Evolutionary conservation across 2,113 vertebrate species (phyloP).

Genomic region (Anarrhichthys ocellatus): DNA sequence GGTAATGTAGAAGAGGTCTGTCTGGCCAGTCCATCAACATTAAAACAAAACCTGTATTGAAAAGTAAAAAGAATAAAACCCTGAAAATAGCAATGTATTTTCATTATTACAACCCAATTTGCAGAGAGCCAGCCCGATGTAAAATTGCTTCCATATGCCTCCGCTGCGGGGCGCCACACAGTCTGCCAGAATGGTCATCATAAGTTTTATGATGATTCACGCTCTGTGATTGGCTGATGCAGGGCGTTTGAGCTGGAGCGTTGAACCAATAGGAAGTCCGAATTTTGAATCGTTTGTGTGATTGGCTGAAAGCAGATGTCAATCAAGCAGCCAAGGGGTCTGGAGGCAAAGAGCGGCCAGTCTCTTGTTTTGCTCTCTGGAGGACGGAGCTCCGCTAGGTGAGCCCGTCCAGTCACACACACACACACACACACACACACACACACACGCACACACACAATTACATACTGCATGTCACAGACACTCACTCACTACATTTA

Average conservation of each 20-base stretch:
- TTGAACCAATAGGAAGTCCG: conserved; percentile 55
- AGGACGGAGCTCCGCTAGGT: conserved; percentile 72
- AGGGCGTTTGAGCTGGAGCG: background rate
- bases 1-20: conserved; percentile 33
- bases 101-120: conserved; percentile 68
- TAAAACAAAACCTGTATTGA: conserved; percentile 57
- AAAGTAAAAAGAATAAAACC: conserved; percentile 52
- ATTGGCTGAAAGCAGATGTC: conserved; percentile 76
- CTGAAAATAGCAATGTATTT: conserved; percentile 48
- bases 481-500: conserved; percentile 8
- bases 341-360: conserved; percentile 57
- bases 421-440: conserved; percentile 17
- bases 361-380: conserved; percentile 70
- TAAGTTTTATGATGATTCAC: background rate
- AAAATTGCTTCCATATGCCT: conserved; percentile 64
- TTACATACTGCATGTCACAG: background rate
- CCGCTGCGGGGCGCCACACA: conserved; percentile 80
- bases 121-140: conserved; percentile 24
- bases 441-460: conserved; percentile 19
- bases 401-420: background rate
- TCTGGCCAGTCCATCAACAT: conserved; percentile 58
- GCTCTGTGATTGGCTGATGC: conserved; percentile 62
- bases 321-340: conserved; percentile 72
- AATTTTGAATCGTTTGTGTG: conserved; percentile 10
- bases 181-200: conserved; percentile 38